Evolutionary conservation across 2,888 invertebrate species (phyloP), one percentile per base, ranked within the genome.

Genomic region (Xestoiulus laeticollis): DNA sequence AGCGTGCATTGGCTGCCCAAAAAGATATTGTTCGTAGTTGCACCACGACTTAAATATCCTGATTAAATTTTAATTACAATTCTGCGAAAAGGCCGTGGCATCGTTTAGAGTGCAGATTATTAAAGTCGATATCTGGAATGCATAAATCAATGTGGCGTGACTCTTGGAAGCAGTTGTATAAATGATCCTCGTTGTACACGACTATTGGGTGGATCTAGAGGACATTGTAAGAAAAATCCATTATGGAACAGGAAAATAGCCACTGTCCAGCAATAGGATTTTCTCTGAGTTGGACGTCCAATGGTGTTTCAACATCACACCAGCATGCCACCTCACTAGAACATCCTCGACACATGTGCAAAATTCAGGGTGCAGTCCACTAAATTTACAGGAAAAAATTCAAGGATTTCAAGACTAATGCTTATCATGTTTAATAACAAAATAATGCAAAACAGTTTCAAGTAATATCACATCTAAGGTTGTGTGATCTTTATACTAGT

Each of bases 31-130:
- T 59, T 6, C 6, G 59, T n/a, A 59, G 59, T 22, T 59, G n/a
- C 59, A 59, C 0, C n/a, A 59, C n/a, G 0, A 59, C 59, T n/a
- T 59, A 59, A 59, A 59, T 59, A 59, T 59, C 19, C 19, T n/a
- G 53, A 59, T 59, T n/a, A 59, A 19, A 59, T 22, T n/a, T 59
- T 59, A 59, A 59, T 59, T 59, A n/a, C n/a, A 59, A n/a, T 59
- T 19, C n/a, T 1, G 19, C n/a, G 53, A 59, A 59, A 19, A 16
- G 19, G 19, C 19, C 16, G 14, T 14, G 19, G 48, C 8, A 14
- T 48, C 48, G 48, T 48, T 38, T 48, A 59, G 16, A n/a, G n/a
- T n/a, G 53, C 53, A 19, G 19, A 59, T 19, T 59, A 19, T n/a
- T 59, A 6, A 59, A 59, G 19, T 59, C 53, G 53, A 59, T n/a